These are phyloP conservation scores for Thamnophis sirtalis DNA, from an alignment of 2,113 vertebrate genomes.

Conservation along the genomic window DNA sequence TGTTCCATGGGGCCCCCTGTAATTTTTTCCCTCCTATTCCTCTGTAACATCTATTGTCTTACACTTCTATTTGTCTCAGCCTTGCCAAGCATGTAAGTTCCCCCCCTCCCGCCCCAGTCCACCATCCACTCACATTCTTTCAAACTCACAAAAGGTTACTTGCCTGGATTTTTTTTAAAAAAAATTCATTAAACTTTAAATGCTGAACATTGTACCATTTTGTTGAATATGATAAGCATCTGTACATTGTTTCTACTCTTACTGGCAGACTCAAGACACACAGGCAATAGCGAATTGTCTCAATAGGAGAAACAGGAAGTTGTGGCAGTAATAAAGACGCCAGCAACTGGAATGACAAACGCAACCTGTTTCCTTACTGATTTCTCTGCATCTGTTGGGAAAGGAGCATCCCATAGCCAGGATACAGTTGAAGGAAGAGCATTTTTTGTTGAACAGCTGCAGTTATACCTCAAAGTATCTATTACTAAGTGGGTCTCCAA, in stretches of 20 bases:
- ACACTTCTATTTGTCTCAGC: neutral
- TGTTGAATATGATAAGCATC: neutral
- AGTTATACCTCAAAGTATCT: neutral
- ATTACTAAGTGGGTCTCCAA: neutral
- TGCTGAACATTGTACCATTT: neutral
- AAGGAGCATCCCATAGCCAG: neutral
- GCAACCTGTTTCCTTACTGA: neutral
- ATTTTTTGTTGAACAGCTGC: neutral
- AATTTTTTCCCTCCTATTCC: neutral
- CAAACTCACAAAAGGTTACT: neutral
- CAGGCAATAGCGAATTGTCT: neutral
- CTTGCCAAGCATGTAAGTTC: no score
- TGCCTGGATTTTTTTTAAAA: neutral
- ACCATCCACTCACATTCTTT: neutral
- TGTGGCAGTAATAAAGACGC: neutral
- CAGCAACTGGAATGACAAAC: neutral
- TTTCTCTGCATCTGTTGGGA: neutral
- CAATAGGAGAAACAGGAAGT: neutral
- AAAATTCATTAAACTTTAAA: neutral
- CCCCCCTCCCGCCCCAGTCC: no score
- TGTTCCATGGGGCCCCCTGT: neutral
- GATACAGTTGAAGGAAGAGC: neutral
- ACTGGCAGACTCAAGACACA: neutral
- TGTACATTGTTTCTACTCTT: neutral
- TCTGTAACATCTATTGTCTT: neutral